Percentiles rank a stretch among this genome's conserved stretches.
Evolutionary conservation across 2,797 vertebrate species (phyloP).

Genomic region (Psittacula derbiana): DNA sequence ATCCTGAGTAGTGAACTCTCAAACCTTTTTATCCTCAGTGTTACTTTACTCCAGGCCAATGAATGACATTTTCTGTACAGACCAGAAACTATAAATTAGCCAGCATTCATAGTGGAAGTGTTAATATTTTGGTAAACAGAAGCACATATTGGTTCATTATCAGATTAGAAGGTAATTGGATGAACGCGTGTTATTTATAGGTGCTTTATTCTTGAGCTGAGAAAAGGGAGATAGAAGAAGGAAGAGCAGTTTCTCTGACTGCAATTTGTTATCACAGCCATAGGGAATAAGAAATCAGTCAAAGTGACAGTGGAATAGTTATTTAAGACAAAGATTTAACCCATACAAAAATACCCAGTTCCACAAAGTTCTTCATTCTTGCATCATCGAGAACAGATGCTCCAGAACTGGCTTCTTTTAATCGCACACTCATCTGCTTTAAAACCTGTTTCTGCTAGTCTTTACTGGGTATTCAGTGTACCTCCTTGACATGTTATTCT

Average conservation of each 20-base stretch:
- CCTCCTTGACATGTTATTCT: constrained; percentile 30
- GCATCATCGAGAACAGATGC: background rate
- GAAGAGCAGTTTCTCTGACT: background rate
- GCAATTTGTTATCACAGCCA: background rate
- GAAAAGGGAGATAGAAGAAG: background rate
- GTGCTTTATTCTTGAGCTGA: background rate
- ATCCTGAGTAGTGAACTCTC: background rate
- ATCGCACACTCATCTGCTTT: background rate
- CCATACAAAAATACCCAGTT: background rate
- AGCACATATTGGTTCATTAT: background rate
- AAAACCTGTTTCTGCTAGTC: constrained; percentile 36
- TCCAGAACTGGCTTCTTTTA: background rate
- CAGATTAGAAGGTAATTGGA: background rate
- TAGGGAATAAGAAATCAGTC: background rate
- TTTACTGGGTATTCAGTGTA: background rate
- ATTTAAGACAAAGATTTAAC: background rate
- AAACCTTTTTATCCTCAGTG: constrained; percentile 32
- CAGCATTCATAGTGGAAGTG: background rate
- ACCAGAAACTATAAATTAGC: background rate
- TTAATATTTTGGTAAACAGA: background rate
- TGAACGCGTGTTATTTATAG: background rate
- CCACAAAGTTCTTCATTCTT: background rate
- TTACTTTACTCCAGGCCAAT: background rate
- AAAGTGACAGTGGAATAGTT: background rate
- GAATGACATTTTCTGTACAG: background rate